phyloP scores from a whole-genome alignment of 2,797 vertebrate species.

The Parauchenoglanis ngamensis region DNA sequence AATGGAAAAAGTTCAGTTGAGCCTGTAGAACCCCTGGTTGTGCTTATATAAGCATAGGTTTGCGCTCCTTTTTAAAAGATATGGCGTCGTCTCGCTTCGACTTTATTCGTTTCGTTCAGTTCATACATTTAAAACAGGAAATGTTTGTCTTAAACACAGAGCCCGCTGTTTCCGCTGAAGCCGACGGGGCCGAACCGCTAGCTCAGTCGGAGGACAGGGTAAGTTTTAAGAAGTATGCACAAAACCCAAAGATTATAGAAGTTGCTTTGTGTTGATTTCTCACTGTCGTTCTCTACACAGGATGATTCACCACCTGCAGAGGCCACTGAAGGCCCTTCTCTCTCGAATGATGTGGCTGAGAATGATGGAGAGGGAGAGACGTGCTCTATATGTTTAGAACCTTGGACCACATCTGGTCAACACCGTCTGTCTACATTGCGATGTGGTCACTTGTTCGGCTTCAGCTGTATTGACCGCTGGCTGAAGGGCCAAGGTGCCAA shows the following conservation, averaged over 20 bases:
- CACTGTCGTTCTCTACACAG: neutral
- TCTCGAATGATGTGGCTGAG: constrained; percentile 65
- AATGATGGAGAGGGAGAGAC: constrained; percentile 86
- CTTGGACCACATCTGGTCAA: constrained; percentile 89
- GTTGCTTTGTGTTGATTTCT: neutral
- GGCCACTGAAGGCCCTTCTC: neutral
- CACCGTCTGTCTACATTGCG: constrained; percentile 89
- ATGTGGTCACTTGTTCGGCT: constrained; percentile 94
- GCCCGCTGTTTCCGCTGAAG: constrained; percentile 10
- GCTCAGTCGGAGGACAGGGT: constrained; percentile 22
- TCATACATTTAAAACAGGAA: neutral
- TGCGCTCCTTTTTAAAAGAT: neutral
- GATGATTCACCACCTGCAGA: neutral
- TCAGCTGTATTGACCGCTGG: constrained; percentile 90
- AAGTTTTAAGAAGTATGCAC: neutral
- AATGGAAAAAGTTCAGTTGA: neutral
- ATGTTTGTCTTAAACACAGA: constrained; percentile 22
- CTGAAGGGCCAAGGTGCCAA: constrained; percentile 85
- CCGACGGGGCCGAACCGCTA: neutral
- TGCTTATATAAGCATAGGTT: neutral
- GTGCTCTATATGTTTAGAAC: constrained; percentile 93
- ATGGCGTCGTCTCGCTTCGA: neutral
- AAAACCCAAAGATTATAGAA: neutral
- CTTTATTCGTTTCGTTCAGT: neutral
- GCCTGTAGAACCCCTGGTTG: neutral